Base-by-base conservation (phyloP, 35 echinoderm and acorn worm genomes). In the Stichopus chloronotus region DNA sequence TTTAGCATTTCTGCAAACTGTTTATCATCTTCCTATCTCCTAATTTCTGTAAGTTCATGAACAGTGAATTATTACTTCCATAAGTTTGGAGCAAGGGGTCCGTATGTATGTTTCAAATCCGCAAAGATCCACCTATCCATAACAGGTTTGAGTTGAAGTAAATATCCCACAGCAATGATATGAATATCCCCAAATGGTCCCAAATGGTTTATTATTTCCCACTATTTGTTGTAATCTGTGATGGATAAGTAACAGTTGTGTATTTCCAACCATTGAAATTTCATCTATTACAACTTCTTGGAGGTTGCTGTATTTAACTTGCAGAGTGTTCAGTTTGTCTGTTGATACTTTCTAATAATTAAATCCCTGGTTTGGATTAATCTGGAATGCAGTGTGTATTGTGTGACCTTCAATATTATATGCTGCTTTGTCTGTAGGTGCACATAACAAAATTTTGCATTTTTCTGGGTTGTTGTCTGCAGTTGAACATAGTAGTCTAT, bases 181-280 rank as follows among this genome's bases (percentile, higher is more conserved):
- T 30, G 74, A 53, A 94, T 17, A 57, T 76, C 85, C 6, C 84
- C 52, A 12, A 59, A 92, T 25, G 25, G 54, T 57, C 59, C 91
- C 78, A 65, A 92, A 83, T 61, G 79, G 57, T 30, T 85, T 55
- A 20, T 56, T 25, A 84, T 83, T 79, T 54, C 54, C 68, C 89
- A 52, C 54, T 57, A 91, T 54, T 91, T 91, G 71, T 53, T 78
- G 89, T 9, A 78, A 57, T 56, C 72, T 76, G 6, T 77, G 69
- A 58, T 91, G 23, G 9, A 93, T 93, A 59, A 81, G 86, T 8
- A 56, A 43, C 6, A 93, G 23, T 22, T 92, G 78, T 58, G n/a
- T 60, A 72, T 84, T 93, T 30, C 92, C 92, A 19, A 93, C 92
- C 92, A 93, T 93, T 8, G 81, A 86, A 52, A 87, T 87, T 87